phyloP scores from a whole-genome alignment of 2,888 invertebrate species.

The Cordilura impudica region DNA sequence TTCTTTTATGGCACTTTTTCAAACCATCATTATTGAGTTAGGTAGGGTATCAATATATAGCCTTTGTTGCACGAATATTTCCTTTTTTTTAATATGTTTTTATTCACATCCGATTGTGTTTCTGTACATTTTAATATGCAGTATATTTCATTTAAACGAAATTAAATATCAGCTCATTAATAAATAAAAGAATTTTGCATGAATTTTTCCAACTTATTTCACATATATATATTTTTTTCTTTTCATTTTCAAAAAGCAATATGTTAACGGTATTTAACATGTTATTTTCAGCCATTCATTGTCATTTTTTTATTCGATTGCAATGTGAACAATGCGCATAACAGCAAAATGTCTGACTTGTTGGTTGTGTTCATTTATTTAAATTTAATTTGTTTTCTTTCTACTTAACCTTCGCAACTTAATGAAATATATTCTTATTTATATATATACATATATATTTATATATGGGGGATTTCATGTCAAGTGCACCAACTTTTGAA shows the following conservation, averaged over 20 bases:
- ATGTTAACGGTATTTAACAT: slow-evolving; percentile 34
- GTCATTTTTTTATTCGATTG: slow-evolving; percentile 24
- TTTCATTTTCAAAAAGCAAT: neutral
- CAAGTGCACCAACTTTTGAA: too few species aligned
- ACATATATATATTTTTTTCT: neutral
- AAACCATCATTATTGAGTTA: too few species aligned
- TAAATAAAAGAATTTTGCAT: neutral
- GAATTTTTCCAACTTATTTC: neutral
- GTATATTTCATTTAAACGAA: slow-evolving; percentile 37
- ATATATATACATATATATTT: too few species aligned
- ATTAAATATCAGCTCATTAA: slow-evolving; percentile 33
- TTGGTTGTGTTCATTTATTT: slow-evolving; percentile 42
- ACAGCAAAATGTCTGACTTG: neutral
- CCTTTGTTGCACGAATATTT: too few species aligned
- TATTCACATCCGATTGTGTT: neutral
- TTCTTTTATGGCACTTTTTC: too few species aligned
- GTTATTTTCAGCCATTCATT: slow-evolving; percentile 15
- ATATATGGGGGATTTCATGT: too few species aligned
- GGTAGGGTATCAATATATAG: too few species aligned
- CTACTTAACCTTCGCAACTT: slow-evolving; percentile 29
- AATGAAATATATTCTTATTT: slow-evolving; percentile 25
- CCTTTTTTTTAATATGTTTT: too few species aligned
- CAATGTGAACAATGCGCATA: neutral
- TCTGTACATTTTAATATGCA: slow-evolving; percentile 6
- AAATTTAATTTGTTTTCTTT: slow-evolving; percentile 45